Conservation (phyloP, 2,113 vertebrate genomes). For the Ellobius talpinus region DNA sequence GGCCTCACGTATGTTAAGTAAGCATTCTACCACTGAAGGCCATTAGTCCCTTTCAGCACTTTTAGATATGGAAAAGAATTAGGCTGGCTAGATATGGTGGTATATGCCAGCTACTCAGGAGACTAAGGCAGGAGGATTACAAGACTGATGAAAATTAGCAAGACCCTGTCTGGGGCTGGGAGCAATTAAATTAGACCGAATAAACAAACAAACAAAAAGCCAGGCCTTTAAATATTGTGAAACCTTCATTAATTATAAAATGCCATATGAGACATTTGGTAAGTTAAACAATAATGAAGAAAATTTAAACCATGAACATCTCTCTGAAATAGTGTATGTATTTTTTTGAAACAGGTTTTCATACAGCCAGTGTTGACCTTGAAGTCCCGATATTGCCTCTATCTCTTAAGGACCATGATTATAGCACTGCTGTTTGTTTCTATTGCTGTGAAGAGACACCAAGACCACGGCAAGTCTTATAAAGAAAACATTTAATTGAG, state of each 20-base stretch:
- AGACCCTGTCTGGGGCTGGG: neutral
- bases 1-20: no score
- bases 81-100: neutral
- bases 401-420: no score
- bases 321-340: neutral
- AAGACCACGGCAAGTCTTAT: no score
- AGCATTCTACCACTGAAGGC: neutral
- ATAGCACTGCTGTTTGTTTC: no score
- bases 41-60: neutral
- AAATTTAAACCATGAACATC: neutral
- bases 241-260: constrained; percentile 26
- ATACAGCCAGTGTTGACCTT: neutral
- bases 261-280: neutral
- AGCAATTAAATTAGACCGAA: neutral
- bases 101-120: neutral
- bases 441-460: no score
- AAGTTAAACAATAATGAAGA: constrained; percentile 22
- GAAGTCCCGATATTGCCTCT: neutral
- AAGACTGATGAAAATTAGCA: neutral
- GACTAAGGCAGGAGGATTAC: neutral
- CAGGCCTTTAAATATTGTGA: constrained; percentile 2
- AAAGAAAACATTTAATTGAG: no score
- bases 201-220: neutral
- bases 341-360: neutral
- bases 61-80: neutral